Evolutionary conservation across 2,888 invertebrate genomes (phyloP), one percentile per base, ranked within the genome.

Genomic region (Gymnoscelis rufifasciata): DNA sequence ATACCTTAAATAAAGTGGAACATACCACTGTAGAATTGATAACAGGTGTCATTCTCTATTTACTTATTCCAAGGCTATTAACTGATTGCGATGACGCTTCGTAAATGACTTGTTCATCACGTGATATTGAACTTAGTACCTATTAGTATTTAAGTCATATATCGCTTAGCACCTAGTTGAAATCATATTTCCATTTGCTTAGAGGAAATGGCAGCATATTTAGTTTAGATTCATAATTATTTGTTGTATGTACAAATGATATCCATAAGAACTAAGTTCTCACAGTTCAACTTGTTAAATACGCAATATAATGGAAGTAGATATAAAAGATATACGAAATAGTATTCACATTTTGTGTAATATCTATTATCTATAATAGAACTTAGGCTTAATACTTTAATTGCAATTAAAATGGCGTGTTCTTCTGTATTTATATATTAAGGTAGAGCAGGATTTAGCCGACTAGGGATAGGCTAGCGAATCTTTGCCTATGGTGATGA

Each of bases 131-230:
- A 14, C 31, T 8, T 48, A 47, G 43, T 40, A 15, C 45, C n/a
- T 49, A 41, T 30, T 37, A 33, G 47, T 57, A 51, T 43, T 46
- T 43, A 56, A 42, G 36, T 51, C 49, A 51, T 47, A 37, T 49
- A 49, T 46, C 12, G 38, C 38, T 46, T 43, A 47, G 33, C 42
- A 35, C 12, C 44, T 14, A 38, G 26, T 14, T 15, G 12, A 38
- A 15, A 11, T 30, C n/a, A 31, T 31, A 14, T 14, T 19, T 33
- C 6, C 15, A 33, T 33, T 33, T 10, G 15, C 5, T 15, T 33
- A 10, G 7, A 15, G 10, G 4, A 33, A 33, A 19, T 13, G 10
- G 10, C 33, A 7, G 19, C 15, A 7, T 35, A 15, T 33, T 19
- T 6, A 33, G 5, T 11, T 23, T n/a, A 15, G 7, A 13, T 33